These are phyloP conservation scores for Tipula helvola DNA, from an alignment of 2,888 invertebrate species.

Conservation along the genomic window DNA sequence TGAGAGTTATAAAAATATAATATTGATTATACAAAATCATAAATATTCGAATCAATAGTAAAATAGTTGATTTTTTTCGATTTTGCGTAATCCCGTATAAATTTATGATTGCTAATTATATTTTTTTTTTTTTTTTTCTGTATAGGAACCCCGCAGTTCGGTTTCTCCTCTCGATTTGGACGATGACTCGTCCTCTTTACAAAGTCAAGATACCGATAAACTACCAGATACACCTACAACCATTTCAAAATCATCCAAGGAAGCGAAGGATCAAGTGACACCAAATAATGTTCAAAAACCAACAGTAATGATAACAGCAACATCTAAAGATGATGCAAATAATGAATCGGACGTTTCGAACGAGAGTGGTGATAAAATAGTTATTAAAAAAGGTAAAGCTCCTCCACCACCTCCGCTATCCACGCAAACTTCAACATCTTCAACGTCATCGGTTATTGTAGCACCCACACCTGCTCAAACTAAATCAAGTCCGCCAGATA, in stretches of 20 bases:
- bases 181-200: constrained; percentile 79
- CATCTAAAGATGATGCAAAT: constrained; percentile 8
- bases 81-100: background rate
- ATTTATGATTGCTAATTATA: background rate
- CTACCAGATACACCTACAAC: constrained; percentile 36
- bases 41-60: background rate
- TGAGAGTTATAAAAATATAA: background rate
- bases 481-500: constrained; percentile 26
- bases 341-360: constrained; percentile 1
- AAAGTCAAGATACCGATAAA: constrained; percentile 76
- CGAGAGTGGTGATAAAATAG: constrained; percentile 31
- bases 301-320: background rate
- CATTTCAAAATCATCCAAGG: constrained; percentile 27
- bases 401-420: constrained; percentile 55
- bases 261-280: constrained; percentile 27
- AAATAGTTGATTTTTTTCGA: background rate
- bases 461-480: background rate
- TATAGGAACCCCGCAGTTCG: constrained; percentile 78
- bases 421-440: background rate
- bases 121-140: constrained; percentile 20
- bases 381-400: constrained; percentile 69
- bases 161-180: constrained; percentile 82
- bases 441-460: constrained; percentile 10
- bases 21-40: background rate
- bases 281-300: background rate